Conservation (phyloP, 2,888 invertebrate genomes). For the Arctia plantaginis region DNA sequence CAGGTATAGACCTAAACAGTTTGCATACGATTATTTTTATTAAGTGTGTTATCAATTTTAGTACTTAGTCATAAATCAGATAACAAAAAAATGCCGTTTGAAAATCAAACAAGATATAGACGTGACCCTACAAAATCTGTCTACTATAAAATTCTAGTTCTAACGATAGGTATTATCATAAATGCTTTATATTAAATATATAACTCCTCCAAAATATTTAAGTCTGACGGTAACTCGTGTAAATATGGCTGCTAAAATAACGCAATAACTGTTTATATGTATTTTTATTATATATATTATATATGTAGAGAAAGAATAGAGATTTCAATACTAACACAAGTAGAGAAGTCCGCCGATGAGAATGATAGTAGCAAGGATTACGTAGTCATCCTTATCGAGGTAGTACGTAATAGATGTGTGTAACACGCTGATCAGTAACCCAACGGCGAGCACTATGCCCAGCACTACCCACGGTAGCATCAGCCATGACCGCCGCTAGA, state of each 20-base stretch:
- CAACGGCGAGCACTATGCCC: slow-evolving; percentile 92
- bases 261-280: too few relatives aligned
- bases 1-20: slow-evolving; percentile 89
- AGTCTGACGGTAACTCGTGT: too few relatives aligned
- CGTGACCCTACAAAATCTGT: background rate
- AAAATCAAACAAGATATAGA: background rate
- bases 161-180: too few relatives aligned
- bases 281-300: too few relatives aligned
- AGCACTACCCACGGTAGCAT: slow-evolving; percentile 95
- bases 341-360: slow-evolving; percentile 80
- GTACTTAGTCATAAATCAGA: too few relatives aligned
- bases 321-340: slow-evolving; percentile 70
- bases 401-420: slow-evolving; percentile 92
- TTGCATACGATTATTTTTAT: background rate
- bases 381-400: slow-evolving; percentile 85
- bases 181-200: too few relatives aligned
- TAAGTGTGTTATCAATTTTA: background rate
- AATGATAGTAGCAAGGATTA: slow-evolving; percentile 70
- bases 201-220: too few relatives aligned
- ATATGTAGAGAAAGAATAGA: background rate
- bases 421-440: slow-evolving; percentile 91
- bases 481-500: slow-evolving; percentile 92
- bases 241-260: too few relatives aligned
- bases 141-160: background rate
- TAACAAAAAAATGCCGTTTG: too few relatives aligned